Evolutionary conservation across 2,113 vertebrate genomes (phyloP).

Genomic region (Chloebia gouldiae): DNA sequence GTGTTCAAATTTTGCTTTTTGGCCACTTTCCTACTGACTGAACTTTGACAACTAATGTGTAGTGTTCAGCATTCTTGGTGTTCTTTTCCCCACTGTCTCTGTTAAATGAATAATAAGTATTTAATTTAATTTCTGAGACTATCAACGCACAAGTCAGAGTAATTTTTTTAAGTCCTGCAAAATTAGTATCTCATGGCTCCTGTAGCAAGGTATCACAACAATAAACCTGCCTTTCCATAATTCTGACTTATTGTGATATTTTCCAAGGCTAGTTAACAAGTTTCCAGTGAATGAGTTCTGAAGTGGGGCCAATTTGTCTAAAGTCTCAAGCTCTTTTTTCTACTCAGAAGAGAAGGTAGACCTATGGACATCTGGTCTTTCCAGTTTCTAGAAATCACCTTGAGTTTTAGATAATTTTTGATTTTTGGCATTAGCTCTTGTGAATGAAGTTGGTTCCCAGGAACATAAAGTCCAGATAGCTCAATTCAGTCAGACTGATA

Average conservation of each 20-base stretch:
- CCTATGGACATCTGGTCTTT: neutral
- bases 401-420: slow-evolving; percentile 1
- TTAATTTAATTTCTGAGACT: slow-evolving; percentile 9
- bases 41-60: neutral
- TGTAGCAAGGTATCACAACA: slow-evolving; percentile 27
- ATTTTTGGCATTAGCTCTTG: slow-evolving; percentile 27
- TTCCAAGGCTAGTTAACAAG: neutral
- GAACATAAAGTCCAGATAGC: slow-evolving; percentile 36
- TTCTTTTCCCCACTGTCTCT: neutral
- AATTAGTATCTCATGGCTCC: neutral
- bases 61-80: neutral
- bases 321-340: slow-evolving; percentile 30
- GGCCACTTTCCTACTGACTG: neutral
- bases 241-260: neutral
- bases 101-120: neutral
- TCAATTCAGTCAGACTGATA: slow-evolving; percentile 29
- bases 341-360: neutral
- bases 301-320: slow-evolving; percentile 10
- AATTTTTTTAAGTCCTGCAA: neutral
- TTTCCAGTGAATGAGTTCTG: slow-evolving; percentile 36
- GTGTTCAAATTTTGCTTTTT: neutral
- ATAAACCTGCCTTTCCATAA: neutral
- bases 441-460: slow-evolving; percentile 41
- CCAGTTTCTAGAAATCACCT: neutral
- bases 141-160: neutral